Conservation (phyloP, 2,797 vertebrate species). For the Silurus lanzhouensis region DNA sequence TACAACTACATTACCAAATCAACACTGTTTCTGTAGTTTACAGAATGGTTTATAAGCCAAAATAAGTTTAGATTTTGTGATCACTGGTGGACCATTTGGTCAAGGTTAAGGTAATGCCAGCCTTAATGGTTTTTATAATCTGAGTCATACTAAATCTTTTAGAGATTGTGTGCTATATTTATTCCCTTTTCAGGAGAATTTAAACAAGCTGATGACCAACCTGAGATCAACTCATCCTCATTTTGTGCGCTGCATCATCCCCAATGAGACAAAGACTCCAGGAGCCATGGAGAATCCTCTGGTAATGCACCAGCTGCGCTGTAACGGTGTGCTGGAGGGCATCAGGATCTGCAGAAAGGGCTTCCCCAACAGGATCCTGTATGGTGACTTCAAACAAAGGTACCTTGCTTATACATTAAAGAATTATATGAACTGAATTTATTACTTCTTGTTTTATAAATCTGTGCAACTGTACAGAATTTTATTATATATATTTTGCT, state of each 20-base stretch:
- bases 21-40: neutral
- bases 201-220: constrained; percentile 84
- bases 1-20: neutral
- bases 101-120: neutral
- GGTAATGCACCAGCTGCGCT: constrained; percentile 89
- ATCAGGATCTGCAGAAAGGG: constrained; percentile 84
- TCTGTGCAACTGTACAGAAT: neutral
- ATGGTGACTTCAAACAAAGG: constrained; percentile 81
- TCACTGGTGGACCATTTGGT: neutral
- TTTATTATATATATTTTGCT: neutral
- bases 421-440: neutral
- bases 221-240: constrained; percentile 79
- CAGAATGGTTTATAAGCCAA: neutral
- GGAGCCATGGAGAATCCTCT: constrained; percentile 83
- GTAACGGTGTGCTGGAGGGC: constrained; percentile 81
- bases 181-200: constrained; percentile 73
- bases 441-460: neutral
- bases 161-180: neutral
- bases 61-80: neutral
- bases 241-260: constrained; percentile 80
- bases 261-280: constrained; percentile 77
- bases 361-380: constrained; percentile 82
- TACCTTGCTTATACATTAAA: constrained; percentile 38
- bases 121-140: neutral
- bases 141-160: neutral